phyloP scores from a whole-genome alignment of 37 sponge, comb jelly and placozoan species.

The Geodia barretti region DNA sequence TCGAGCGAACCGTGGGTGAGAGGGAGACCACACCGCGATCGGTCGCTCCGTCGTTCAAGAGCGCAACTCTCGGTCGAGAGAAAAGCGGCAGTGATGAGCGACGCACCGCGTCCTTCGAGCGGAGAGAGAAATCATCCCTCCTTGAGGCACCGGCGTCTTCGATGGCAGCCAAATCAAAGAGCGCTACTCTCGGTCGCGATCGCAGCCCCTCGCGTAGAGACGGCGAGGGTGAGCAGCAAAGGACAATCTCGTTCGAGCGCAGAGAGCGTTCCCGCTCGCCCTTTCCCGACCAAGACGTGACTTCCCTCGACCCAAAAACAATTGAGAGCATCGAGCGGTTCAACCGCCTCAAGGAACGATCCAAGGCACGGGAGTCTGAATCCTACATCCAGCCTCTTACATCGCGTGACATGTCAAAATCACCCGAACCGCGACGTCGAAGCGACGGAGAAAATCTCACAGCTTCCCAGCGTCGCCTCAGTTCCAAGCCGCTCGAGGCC shows the following conservation, averaged over 20 bases:
- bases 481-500: not conserved
- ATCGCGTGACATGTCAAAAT: not conserved
- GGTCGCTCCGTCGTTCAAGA: not conserved
- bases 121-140: too few relatives aligned
- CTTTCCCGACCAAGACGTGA: not conserved
- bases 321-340: not conserved
- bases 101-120: too few relatives aligned
- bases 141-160: too few relatives aligned
- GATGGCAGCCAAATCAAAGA: not conserved
- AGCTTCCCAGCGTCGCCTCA: too few relatives aligned
- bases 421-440: not conserved
- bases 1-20: too few relatives aligned
- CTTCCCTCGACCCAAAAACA: constrained; percentile 12
- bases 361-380: not conserved
- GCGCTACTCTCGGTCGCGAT: not conserved
- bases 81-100: too few relatives aligned
- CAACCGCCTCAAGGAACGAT: not conserved
- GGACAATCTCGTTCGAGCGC: not conserved
- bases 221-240: not conserved
- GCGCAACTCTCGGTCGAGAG: too few relatives aligned
- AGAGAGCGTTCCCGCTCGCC: not conserved
- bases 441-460: not conserved
- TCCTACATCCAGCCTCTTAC: not conserved
- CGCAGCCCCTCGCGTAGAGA: not conserved
- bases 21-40: too few relatives aligned